Base-by-base conservation (phyloP, 2,888 invertebrate genomes). In the Folsomia manolachei region DNA sequence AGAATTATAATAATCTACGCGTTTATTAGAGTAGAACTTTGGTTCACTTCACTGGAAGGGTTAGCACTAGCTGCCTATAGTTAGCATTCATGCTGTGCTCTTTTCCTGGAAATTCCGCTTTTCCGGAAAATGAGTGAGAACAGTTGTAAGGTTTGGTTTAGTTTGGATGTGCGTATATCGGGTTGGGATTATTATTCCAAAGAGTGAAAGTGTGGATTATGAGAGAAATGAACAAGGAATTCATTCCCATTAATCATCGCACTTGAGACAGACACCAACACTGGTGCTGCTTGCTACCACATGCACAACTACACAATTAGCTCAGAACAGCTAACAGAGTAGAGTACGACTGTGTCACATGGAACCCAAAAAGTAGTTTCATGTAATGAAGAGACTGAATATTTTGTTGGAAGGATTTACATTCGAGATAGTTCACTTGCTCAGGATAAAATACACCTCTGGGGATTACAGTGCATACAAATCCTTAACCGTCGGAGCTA, bases 181-280 rank as follows among this genome's bases (percentile, higher is more conserved):
- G 21, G 56, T 14, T 18, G 9, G 51, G 7, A 56, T 56, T 56
- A 56, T 56, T 56, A n/a, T 56, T 56, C 56, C 56, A 56, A 56
- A 18, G 21, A 56, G 56, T 56, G 56, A 21, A 56, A 56, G 56
- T 56, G 4, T 63, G 63, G 65, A 39, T 27, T 52, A 66, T 66
- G 64, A 64, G 64, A 11, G 27, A 64, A 64, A 64, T 64, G 65
- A 66, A 66, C 65, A 66, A 74, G 70, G 71, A 70, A 73, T 76
- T 73, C 73, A 71, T 76, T 76, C 73, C 76, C 79, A 79, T 79
- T 79, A 79, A 79, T 79, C 79, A 79, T 79, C 75, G 74, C 79
- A 77, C 75, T 75, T 74, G 69, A 76, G 77, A 75, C 77, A 78
- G 72, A 72, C 72, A 72, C 72, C 72, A 72, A 72, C 71, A 68